Percentiles rank a stretch among this genome's conserved stretches.
These are phyloP conservation scores for Propithecus deckenii DNA, from an alignment of 2,797 vertebrate species.

Conservation along the genomic window DNA sequence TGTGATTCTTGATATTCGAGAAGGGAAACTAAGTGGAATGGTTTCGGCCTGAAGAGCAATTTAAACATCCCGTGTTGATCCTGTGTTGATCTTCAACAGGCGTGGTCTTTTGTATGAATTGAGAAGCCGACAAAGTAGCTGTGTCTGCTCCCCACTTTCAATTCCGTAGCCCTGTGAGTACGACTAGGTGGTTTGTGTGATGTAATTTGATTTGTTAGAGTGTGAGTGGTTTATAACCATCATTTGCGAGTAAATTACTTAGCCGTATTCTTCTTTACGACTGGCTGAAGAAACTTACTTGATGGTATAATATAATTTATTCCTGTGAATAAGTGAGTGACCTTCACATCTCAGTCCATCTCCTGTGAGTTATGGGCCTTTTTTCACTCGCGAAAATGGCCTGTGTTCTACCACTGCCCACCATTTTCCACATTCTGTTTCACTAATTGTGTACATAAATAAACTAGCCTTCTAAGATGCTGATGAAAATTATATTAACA, in stretches of 20 bases:
- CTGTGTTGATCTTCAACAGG: background rate
- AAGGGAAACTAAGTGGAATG: rapidly evolving
- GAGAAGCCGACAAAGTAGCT: background rate
- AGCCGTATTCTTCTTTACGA: conserved; percentile 80
- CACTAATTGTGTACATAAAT: conserved; percentile 59
- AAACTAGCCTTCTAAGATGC: conserved; percentile 38
- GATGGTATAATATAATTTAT: conserved; percentile 83
- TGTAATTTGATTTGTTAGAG: conserved; percentile 75
- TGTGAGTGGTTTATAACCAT: conserved; percentile 78
- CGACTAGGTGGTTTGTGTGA: conserved; percentile 29
- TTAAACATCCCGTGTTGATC: background rate
- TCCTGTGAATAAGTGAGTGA: conserved; percentile 81
- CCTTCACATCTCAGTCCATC: conserved; percentile 80
- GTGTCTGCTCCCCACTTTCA: background rate
- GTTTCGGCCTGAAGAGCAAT: background rate
- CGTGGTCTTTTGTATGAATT: background rate
- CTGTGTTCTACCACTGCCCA: conserved; percentile 68
- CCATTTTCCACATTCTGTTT: conserved; percentile 38
- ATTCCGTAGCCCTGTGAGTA: background rate
- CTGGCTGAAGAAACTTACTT: conserved; percentile 83
- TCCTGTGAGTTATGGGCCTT: conserved; percentile 76
- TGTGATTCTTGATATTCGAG: background rate
- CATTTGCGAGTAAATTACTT: conserved; percentile 81
- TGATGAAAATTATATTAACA: conserved; percentile 61
- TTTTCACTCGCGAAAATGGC: conserved; percentile 63